Evolutionary conservation across 2,797 vertebrate genomes (phyloP).

Genomic region (Octomys mimax): DNA sequence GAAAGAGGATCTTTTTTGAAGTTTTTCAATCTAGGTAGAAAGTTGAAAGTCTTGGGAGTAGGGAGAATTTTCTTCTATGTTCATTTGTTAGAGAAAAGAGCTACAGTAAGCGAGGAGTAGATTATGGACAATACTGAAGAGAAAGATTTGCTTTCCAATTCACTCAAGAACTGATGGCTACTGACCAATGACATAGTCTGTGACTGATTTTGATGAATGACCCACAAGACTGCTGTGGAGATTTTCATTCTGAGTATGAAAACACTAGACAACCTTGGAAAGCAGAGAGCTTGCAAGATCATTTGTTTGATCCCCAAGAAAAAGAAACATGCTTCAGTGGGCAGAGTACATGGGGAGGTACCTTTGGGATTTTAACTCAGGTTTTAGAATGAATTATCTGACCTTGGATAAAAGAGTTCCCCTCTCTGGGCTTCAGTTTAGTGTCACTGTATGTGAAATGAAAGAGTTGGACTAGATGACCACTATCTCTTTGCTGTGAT

Average conservation of each 20-base stretch:
- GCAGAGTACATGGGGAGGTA: not conserved
- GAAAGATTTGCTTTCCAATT: slow-evolving; percentile 46
- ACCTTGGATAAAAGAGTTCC: slow-evolving; percentile 4
- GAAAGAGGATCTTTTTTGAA: not conserved
- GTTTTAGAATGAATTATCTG: slow-evolving; percentile 20
- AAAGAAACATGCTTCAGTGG: not conserved
- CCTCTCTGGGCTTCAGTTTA: slow-evolving; percentile 6
- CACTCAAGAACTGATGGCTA: not conserved
- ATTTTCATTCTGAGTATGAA: slow-evolving; percentile 7
- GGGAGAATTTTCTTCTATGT: not conserved
- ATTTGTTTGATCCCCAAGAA: not conserved
- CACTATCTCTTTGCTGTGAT: not conserved
- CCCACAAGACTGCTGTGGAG: not conserved
- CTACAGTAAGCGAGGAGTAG: not conserved
- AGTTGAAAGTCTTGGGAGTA: slow-evolving; percentile 4
- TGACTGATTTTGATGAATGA: slow-evolving; percentile 6
- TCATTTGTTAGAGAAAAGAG: not conserved
- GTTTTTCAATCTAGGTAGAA: not conserved
- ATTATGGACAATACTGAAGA: not conserved
- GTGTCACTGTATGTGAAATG: slow-evolving; percentile 28
- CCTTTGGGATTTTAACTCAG: not conserved
- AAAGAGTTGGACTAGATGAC: not conserved
- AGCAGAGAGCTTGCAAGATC: not conserved
- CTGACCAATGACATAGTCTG: not conserved
- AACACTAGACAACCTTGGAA: not conserved